phyloP scores from a whole-genome alignment of 2,888 invertebrate species.

The Eupithecia subumbrata region DNA sequence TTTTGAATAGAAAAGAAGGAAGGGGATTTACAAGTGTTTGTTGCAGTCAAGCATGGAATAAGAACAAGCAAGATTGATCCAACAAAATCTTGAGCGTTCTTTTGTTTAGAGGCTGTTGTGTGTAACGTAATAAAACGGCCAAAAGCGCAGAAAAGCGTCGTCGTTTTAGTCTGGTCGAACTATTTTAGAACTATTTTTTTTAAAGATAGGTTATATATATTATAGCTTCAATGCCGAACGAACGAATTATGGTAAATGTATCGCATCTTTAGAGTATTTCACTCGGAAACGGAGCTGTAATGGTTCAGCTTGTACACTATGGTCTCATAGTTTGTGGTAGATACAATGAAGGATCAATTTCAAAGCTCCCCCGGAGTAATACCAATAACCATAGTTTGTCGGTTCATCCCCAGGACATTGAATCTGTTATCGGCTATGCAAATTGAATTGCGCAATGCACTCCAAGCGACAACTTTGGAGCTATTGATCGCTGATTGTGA shows the following conservation, averaged over 20 bases:
- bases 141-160: neutral
- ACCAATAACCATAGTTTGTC: conserved; percentile 45
- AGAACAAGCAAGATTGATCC: neutral
- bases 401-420: conserved; percentile 58
- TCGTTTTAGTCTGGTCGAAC: no score
- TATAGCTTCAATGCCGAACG: no score
- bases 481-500: conserved; percentile 54
- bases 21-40: neutral
- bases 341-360: conserved; percentile 5
- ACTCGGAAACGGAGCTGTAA: neutral
- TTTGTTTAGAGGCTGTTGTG: neutral
- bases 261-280: no score
- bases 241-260: no score
- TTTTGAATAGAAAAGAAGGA: conserved; percentile 22
- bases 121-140: neutral
- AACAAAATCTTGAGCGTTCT: neutral
- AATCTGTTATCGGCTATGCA: conserved; percentile 65
- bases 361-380: conserved; percentile 25
- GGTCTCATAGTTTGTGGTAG: neutral
- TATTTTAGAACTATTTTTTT: no score
- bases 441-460: conserved; percentile 67
- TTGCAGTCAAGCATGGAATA: neutral
- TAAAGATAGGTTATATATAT: no score
- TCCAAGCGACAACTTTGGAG: conserved; percentile 59
- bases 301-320: neutral